A percentile compares a stretch with the other conserved stretches of the same genome.
Conservation (phyloP, 2,113 vertebrate genomes). For the Dinomys branickii region DNA sequence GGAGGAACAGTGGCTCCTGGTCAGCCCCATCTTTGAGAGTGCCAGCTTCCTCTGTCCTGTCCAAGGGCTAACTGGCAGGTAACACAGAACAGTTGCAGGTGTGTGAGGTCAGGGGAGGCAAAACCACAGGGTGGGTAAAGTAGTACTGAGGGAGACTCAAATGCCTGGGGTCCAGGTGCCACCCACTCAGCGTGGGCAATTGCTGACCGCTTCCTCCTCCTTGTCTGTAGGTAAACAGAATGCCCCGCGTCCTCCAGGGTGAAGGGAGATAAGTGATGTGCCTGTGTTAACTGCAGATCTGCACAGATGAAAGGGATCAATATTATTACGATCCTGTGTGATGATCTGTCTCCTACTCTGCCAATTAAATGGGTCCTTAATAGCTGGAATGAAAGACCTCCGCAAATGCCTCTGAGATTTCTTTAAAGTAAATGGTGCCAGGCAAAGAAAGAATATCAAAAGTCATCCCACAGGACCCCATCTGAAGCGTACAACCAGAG, state of each 20-base stretch:
- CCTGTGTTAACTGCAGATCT: neutral
- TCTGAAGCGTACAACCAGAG: constrained; percentile 51
- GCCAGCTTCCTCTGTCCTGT: neutral
- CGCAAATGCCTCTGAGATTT: constrained; percentile 30
- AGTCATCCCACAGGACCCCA: constrained; percentile 56
- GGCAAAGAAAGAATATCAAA: constrained; percentile 50
- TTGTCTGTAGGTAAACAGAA: neutral
- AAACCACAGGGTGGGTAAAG: neutral
- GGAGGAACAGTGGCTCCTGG: neutral
- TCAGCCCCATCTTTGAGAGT: neutral
- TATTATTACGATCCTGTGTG: neutral
- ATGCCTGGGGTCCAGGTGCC: neutral
- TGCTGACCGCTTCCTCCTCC: neutral
- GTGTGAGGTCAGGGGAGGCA: neutral
- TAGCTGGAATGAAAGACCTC: constrained; percentile 34
- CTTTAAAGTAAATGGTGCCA: constrained; percentile 40
- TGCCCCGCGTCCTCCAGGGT: neutral
- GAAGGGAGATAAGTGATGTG: neutral
- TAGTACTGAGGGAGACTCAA: neutral
- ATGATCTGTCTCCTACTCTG: neutral
- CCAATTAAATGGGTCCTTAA: constrained; percentile 27
- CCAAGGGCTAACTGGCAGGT: neutral
- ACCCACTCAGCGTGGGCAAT: neutral
- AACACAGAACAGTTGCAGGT: neutral
- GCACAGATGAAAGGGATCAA: neutral